These are phyloP conservation scores for Sarcophaga rosellei DNA, from an alignment of 2,888 invertebrate species.

Conservation along the genomic window DNA sequence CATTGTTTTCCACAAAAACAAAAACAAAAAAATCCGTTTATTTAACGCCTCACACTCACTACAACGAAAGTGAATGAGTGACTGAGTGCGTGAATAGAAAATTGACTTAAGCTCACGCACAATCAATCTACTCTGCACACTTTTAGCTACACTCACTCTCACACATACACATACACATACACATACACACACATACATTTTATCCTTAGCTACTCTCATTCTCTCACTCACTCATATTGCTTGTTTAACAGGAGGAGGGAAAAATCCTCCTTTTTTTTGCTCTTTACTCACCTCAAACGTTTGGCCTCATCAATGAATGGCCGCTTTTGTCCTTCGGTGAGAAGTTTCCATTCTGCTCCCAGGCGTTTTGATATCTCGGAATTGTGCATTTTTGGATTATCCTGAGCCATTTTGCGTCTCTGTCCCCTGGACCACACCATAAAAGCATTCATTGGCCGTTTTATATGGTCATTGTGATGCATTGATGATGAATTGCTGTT, in stretches of 20 bases:
- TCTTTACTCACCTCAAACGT: constrained; percentile 86
- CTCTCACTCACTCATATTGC: constrained; percentile 31
- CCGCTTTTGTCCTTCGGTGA: constrained; percentile 93
- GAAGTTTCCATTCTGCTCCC: constrained; percentile 96
- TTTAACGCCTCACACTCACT: background rate
- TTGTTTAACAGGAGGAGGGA: constrained; percentile 16
- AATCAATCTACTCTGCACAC: no score
- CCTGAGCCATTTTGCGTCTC: constrained; percentile 95
- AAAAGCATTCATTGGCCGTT: constrained; percentile 98
- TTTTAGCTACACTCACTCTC: background rate
- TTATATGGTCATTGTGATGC: constrained; percentile 87
- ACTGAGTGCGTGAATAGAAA: background rate
- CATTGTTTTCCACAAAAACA: constrained; percentile 49
- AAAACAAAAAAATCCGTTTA: background rate
- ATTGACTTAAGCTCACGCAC: no score
- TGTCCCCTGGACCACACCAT: constrained; percentile 98
- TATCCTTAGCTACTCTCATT: background rate
- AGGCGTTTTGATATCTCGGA: constrained; percentile 93
- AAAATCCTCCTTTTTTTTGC: background rate
- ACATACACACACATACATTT: constrained; percentile 3
- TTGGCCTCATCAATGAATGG: constrained; percentile 98
- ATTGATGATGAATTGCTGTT: constrained; percentile 64
- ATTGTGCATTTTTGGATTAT: constrained; percentile 96
- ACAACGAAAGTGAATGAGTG: no score
- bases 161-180: background rate